Evolutionary conservation across 2,797 vertebrate species (phyloP), one percentile per base, ranked within the genome.

Genomic region (Paratrypauchen microcephalus): DNA sequence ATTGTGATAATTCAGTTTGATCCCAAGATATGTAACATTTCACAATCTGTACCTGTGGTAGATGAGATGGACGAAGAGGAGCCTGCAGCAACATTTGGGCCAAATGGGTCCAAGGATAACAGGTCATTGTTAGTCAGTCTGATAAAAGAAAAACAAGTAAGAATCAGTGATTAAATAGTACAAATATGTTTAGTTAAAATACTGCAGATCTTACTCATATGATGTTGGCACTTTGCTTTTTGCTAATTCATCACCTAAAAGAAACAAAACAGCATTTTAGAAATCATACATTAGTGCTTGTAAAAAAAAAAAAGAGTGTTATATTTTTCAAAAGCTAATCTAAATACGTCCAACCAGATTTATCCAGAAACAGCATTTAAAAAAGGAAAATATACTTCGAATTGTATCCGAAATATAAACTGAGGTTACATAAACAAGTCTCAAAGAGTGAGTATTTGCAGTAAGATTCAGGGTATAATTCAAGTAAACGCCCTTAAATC

Each of bases 91-190:
- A 94, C 82, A 70, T 94, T 91, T 24, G 95, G 94, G 78, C 93
- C 90, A 70, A 98, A 95, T 3, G 96, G 95, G 85, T 99, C 97
- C 95, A 96, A 93, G 76, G 95, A 96, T 71, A 98, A 90, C 39
- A 99, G 94, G 81, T 98, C 96, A 75, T 89, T 97, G 91, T 92
- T 96, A 24, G 90, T 93, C 89, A 95, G 93, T 75, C 95, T 98
- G 50, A 0, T 39, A 9, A 30, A 7, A 54, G 18, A 16, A 36
- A 21, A 26, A 23, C 1, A 6, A 18, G 15, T 63, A 16, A 47
- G 6, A n/a, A 36, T 4, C 41, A 45, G 13, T 15, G 41, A 45
- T 62, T 15, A 16, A 41, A 45, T 3, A 12, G 12, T 24, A 21
- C 23, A 23, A 41, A 45, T 45, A 45, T 4, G 13, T 13, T 15